Conservation (phyloP, 2,888 invertebrate species). For the Phymatocera aterrima region DNA sequence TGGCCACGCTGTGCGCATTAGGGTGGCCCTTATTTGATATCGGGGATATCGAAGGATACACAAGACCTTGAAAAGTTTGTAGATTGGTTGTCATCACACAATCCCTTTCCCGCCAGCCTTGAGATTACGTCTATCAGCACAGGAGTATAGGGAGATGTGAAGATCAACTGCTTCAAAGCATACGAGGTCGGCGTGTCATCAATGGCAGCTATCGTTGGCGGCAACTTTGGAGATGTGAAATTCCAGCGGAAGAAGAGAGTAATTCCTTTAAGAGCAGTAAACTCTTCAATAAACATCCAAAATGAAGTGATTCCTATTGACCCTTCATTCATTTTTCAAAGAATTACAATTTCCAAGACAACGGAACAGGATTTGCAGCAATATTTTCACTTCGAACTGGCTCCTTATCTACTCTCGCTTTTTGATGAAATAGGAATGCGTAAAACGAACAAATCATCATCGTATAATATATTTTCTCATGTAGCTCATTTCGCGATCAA, state of each 20-base stretch:
- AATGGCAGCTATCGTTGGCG: not conserved
- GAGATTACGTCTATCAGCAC: not conserved
- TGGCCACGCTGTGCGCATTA: no score
- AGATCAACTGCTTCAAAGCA: not conserved
- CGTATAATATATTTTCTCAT: constrained; percentile 44
- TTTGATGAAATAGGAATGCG: constrained; percentile 47
- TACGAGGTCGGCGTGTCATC: not conserved
- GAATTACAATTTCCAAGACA: constrained; percentile 44
- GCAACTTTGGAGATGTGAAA: not conserved
- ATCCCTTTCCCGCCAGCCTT: not conserved
- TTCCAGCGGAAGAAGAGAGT: constrained; percentile 49
- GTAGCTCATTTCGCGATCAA: no score
- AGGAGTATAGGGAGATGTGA: not conserved
- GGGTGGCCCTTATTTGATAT: no score
- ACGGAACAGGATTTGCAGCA: constrained; percentile 46
- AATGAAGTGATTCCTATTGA: constrained; percentile 13
- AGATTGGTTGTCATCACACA: not conserved
- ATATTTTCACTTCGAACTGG: constrained; percentile 50
- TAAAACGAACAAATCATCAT: constrained; percentile 45
- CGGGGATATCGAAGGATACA: no score
- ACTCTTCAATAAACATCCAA: constrained; percentile 38
- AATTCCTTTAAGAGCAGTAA: constrained; percentile 40
- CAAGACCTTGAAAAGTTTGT: not conserved
- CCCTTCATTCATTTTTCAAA: constrained; percentile 36
- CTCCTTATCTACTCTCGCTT: constrained; percentile 50